These are phyloP conservation scores for Brachionus angularis DNA, from an alignment of 1,140 invertebrate species.

Conservation along the genomic window DNA sequence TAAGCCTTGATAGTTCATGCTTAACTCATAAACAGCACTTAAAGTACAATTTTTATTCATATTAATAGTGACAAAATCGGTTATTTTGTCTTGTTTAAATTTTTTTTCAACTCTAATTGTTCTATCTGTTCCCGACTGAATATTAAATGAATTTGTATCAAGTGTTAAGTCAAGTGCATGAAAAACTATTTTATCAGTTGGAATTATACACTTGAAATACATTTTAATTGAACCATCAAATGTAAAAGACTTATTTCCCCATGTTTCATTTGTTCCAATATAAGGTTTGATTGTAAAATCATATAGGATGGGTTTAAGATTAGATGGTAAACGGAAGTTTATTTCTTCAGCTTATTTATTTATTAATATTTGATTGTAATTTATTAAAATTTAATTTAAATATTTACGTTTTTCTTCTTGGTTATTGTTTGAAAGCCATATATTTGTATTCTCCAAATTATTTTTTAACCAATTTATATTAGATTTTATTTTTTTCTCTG, in stretches of 20 bases:
- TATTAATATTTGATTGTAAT: neutral
- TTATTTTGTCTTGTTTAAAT: slow-evolving; percentile 58
- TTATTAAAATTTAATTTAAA: neutral
- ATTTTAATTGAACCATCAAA: slow-evolving; percentile 72
- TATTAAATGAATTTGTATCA: neutral
- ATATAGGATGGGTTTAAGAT: slow-evolving; percentile 70
- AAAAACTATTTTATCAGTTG: slow-evolving; percentile 66
- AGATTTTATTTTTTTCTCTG: neutral
- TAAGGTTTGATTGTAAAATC: slow-evolving; percentile 59
- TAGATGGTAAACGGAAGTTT: slow-evolving; percentile 63
- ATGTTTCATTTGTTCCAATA: slow-evolving; percentile 2
- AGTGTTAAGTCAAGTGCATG: slow-evolving; percentile 56
- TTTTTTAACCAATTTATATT: neutral
- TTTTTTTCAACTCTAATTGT: slow-evolving; percentile 59
- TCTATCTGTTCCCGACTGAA: neutral
- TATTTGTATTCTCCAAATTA: neutral
- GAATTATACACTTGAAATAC: slow-evolving; percentile 61
- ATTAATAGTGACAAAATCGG: slow-evolving; percentile 17
- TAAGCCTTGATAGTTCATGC: slow-evolving; percentile 8
- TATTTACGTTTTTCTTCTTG: neutral
- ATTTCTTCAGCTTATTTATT: neutral
- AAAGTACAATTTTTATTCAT: slow-evolving; percentile 9
- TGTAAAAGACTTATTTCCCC: slow-evolving; percentile 50
- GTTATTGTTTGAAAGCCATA: neutral
- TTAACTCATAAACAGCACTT: neutral